Evolutionary conservation across 2,113 vertebrate species (phyloP).

Genomic region (Sturnus vulgaris): DNA sequence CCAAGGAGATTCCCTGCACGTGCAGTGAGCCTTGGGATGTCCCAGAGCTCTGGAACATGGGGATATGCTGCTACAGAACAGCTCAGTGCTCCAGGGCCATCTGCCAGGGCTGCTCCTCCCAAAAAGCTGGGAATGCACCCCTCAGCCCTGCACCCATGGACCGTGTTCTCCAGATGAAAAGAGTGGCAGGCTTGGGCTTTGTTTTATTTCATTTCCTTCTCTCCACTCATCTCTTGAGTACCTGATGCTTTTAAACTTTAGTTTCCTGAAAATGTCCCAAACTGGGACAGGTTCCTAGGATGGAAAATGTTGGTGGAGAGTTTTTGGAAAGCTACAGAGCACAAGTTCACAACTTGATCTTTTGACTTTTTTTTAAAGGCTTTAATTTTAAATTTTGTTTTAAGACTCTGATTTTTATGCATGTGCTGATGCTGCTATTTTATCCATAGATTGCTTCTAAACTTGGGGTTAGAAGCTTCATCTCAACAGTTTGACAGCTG

Average conservation of each 20-base stretch:
- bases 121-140: neutral
- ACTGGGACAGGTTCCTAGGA: neutral
- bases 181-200: neutral
- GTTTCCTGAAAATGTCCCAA: neutral
- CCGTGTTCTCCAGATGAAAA: neutral
- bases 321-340: neutral
- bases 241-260: neutral
- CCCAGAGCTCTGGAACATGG: rapidly evolving
- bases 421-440: conserved; percentile 36
- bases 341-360: neutral
- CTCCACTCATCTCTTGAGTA: neutral
- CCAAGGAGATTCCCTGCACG: neutral
- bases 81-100: neutral
- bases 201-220: neutral
- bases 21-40: neutral
- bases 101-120: neutral
- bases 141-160: neutral
- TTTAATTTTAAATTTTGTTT: neutral
- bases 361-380: neutral
- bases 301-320: neutral
- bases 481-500: neutral
- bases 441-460: conserved; percentile 9
- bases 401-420: neutral
- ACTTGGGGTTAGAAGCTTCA: conserved; percentile 15
- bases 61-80: neutral